phyloP scores from a whole-genome alignment of 2,113 vertebrate genomes.

The Edolisoma coerulescens region DNA sequence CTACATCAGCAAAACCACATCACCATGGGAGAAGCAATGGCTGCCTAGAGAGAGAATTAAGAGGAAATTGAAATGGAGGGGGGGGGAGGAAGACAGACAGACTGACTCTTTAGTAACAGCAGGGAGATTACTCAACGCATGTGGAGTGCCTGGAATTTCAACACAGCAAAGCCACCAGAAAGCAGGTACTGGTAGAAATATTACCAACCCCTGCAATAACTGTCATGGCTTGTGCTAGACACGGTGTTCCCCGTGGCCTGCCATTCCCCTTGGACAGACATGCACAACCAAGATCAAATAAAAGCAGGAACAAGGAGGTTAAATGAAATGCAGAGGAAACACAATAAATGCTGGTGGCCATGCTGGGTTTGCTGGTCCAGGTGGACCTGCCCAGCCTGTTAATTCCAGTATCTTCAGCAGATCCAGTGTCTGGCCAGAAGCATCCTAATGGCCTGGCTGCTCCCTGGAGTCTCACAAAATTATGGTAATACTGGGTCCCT shows the following conservation, averaged over 20 bases:
- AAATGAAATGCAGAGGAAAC: not conserved
- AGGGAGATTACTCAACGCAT: not conserved
- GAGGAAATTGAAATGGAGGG: conserved; percentile 9
- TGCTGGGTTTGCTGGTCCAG: not conserved
- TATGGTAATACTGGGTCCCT: not conserved
- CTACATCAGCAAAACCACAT: not conserved
- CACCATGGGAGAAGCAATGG: not conserved
- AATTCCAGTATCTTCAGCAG: not conserved
- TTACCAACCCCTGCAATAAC: not conserved
- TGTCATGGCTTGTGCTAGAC: not conserved
- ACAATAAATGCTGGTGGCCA: not conserved
- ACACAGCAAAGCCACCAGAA: conserved; percentile 7
- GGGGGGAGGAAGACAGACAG: not conserved
- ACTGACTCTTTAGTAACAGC: not conserved
- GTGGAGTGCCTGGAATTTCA: not conserved
- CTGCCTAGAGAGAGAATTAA: not conserved
- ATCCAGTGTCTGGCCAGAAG: fast-evolving
- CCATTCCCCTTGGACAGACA: not conserved
- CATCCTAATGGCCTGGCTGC: not conserved
- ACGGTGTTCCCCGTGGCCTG: not conserved
- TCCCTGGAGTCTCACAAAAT: not conserved
- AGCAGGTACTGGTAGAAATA: conserved; percentile 2
- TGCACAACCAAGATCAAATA: not conserved
- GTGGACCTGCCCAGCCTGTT: not conserved
- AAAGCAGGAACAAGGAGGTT: not conserved